A percentile compares a stretch with the other conserved stretches of the same genome.
These are phyloP conservation scores for Leptopterna dolabrata DNA, from an alignment of 2,888 invertebrate genomes.

Conservation along the genomic window DNA sequence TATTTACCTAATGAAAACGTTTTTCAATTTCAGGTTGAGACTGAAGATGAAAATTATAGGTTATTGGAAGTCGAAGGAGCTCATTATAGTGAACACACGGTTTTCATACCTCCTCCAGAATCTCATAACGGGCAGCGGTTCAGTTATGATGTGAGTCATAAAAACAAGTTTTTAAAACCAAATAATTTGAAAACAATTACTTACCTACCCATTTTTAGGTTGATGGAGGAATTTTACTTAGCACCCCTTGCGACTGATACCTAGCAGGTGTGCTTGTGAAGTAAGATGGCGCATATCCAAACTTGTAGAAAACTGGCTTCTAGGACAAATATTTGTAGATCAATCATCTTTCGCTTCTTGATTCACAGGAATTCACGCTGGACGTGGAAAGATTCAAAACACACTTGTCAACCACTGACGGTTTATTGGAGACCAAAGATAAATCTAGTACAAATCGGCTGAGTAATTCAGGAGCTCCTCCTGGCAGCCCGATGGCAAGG, in stretches of 20 bases:
- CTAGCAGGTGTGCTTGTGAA: too few species aligned
- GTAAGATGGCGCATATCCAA: too few species aligned
- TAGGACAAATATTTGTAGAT: too few species aligned
- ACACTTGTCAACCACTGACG: constrained; percentile 1
- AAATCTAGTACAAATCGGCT: constrained; percentile 23
- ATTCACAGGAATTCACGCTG: constrained; percentile 32
- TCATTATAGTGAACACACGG: constrained; percentile 88
- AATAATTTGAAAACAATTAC: too few species aligned
- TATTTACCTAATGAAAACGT: too few species aligned
- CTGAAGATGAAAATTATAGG: constrained; percentile 71
- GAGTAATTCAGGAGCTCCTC: constrained; percentile 65
- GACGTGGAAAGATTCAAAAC: constrained; percentile 42
- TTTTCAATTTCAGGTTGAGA: constrained; percentile 63
- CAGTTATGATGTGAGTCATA: constrained; percentile 31
- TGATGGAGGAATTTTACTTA: too few species aligned
- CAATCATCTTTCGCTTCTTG: too few species aligned
- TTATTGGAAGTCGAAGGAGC: constrained; percentile 85
- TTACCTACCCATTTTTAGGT: too few species aligned
- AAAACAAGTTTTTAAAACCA: too few species aligned
- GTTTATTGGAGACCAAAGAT: constrained; percentile 23
- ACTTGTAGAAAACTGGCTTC: too few species aligned
- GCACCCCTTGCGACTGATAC: too few species aligned
- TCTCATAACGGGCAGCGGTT: constrained; percentile 66
- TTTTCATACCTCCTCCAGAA: constrained; percentile 95
- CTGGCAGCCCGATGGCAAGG: constrained; percentile 91